phyloP scores from a whole-genome alignment of 2,888 invertebrate genomes.

The Drosophila helvetica region DNA sequence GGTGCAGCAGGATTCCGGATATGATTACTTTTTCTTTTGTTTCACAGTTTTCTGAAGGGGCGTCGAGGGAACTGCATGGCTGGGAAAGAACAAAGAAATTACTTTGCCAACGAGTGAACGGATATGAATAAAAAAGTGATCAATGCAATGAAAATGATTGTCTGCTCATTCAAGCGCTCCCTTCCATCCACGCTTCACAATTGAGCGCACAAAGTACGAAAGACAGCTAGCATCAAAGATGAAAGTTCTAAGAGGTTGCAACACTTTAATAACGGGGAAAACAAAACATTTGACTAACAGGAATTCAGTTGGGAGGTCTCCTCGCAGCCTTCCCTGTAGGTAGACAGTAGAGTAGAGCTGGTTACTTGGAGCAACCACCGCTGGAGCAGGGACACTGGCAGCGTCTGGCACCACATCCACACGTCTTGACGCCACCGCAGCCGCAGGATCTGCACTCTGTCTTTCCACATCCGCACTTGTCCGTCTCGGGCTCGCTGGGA shows the following conservation, averaged over 20 bases:
- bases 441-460: slow-evolving; percentile 6
- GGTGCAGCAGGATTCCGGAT: slow-evolving; percentile 26
- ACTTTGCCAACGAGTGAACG: slow-evolving; percentile 82
- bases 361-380: slow-evolving; percentile 7
- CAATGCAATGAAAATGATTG: slow-evolving; percentile 79
- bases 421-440: slow-evolving; percentile 1
- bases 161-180: slow-evolving; percentile 63
- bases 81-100: slow-evolving; percentile 77
- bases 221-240: slow-evolving; percentile 30
- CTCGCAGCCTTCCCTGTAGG: not conserved
- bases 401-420: slow-evolving; percentile 9
- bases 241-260: slow-evolving; percentile 34
- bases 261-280: slow-evolving; percentile 48
- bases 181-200: slow-evolving; percentile 64
- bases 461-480: slow-evolving; percentile 5
- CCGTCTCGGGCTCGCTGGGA: slow-evolving; percentile 1
- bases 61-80: slow-evolving; percentile 41
- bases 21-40: slow-evolving; percentile 78
- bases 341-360: not conserved
- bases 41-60: slow-evolving; percentile 15
- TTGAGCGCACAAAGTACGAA: slow-evolving; percentile 70
- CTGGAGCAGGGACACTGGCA: slow-evolving; percentile 4
- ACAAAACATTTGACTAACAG: slow-evolving; percentile 17
- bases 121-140: slow-evolving; percentile 82
- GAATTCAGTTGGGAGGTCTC: not conserved